Evolutionary conservation across 2,113 vertebrate genomes (phyloP), one percentile per base, ranked within the genome.

Genomic region (Ia io): DNA sequence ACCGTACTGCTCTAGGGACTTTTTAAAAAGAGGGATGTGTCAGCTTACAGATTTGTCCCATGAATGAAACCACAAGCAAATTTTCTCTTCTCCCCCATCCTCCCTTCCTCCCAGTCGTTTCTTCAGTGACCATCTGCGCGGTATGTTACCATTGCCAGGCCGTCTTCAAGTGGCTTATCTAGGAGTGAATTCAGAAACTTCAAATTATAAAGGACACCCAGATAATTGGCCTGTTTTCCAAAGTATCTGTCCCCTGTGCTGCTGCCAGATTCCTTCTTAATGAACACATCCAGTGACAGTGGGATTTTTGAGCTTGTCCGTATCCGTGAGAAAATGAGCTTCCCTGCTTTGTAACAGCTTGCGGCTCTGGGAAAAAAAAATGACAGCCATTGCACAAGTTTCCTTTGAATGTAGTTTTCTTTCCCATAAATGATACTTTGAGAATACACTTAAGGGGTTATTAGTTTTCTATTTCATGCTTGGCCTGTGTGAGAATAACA

Each of bases 371-470:
- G 85, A 16, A 9, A 30, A 89, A 93, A 53, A 77, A 93, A 94
- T 96, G 97, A 97, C 98, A 98, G 93, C 79, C 97, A 94, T 65
- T 93, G 97, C 96, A 90, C 94, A 97, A 96, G 97, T 97, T 96
- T 93, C 90, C 96, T 79, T 97, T 98, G 97, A 97, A 94, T 96
- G 94, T 73, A 96, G 93, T 92, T 94, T 95, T 96, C 97, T 95
- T 96, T 95, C 90, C 96, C 94, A 97, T 96, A 98, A 98, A 97
- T 96, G 98, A 98, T 97, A 86, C 96, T 95, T 88, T 20, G 28
- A 97, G 96, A 95, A 95, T 97, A 97, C 94, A 96, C 92, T 74
- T 69, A 97, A 96, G 98, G 95, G 95, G 88, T 20, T 0, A 97
- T 98, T 96, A 95, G 95, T 97, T 97, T 98, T 93, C 95, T 97